phyloP scores from a whole-genome alignment of 2,113 vertebrate species.

The Corythornis cristatus region DNA sequence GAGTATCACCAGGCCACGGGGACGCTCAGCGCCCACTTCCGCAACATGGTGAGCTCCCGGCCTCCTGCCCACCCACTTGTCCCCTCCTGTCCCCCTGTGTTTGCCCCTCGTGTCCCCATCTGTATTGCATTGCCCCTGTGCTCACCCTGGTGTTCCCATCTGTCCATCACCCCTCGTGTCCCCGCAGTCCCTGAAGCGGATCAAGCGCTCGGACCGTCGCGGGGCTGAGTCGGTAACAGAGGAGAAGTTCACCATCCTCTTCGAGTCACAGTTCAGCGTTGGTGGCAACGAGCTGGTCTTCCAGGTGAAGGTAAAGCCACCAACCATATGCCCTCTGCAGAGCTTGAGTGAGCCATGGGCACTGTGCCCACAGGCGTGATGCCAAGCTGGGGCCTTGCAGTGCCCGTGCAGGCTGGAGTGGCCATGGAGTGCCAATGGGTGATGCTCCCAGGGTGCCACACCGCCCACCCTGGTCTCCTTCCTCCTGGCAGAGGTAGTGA shows the following conservation, averaged over 20 bases:
- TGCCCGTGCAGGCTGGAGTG: rapidly evolving
- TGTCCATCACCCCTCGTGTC: neutral
- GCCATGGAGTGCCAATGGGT: neutral
- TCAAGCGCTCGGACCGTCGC: conserved; percentile 93
- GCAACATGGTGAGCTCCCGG: conserved; percentile 89
- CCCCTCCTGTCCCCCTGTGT: neutral
- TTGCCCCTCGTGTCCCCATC: neutral
- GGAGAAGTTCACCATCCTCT: conserved; percentile 97
- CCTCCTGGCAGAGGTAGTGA: conserved; percentile 81
- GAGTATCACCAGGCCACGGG: conserved; percentile 95
- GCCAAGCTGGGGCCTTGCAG: neutral
- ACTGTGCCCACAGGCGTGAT: neutral
- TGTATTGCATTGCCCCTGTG: neutral
- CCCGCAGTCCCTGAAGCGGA: conserved; percentile 91
- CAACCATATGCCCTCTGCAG: neutral
- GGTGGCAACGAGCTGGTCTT: conserved; percentile 96
- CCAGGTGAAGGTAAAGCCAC: conserved; percentile 90
- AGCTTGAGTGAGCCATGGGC: neutral
- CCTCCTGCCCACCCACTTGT: too few relatives aligned
- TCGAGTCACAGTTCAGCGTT: conserved; percentile 96
- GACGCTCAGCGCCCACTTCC: conserved; percentile 94
- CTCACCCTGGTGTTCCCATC: rapidly evolving
- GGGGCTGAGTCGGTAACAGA: conserved; percentile 96
- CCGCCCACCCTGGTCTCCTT: neutral
- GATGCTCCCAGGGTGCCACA: neutral